Conservation (phyloP, 1,140 invertebrate species). For the Drosophila lacertosa region DNA sequence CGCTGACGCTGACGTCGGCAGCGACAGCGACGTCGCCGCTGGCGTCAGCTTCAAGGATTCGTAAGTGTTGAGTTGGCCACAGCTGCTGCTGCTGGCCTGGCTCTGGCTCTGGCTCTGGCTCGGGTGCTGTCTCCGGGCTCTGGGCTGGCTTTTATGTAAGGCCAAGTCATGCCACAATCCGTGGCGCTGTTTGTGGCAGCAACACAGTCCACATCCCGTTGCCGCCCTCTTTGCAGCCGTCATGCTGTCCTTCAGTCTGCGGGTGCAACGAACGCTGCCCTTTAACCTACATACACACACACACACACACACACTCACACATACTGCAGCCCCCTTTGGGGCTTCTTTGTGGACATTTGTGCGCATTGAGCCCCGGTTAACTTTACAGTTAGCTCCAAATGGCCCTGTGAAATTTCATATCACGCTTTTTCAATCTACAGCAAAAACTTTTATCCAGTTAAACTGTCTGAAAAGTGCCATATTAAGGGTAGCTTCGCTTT, state of each 20-base stretch:
- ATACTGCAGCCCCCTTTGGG: neutral
- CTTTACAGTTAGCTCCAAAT: neutral
- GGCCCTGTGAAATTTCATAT: conserved; percentile 3
- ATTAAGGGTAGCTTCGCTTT: too few species aligned
- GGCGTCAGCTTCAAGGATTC: conserved; percentile 39
- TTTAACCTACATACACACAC: conserved; percentile 69
- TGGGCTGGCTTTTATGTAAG: conserved; percentile 55
- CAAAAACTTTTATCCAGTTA: neutral
- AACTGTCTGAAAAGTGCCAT: too few species aligned
- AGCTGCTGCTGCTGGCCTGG: conserved; percentile 13
- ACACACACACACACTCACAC: conserved; percentile 8
- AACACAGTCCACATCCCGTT: too few species aligned
- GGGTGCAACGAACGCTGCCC: conserved; percentile 75
- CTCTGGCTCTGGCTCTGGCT: too few species aligned
- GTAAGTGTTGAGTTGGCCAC: conserved; percentile 25
- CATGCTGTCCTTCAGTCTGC: conserved; percentile 70
- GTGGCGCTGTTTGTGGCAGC: too few species aligned
- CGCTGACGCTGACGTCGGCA: conserved; percentile 43
- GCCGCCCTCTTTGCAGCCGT: too few species aligned
- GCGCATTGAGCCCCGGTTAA: neutral
- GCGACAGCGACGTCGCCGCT: neutral
- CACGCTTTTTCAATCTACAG: conserved; percentile 4
- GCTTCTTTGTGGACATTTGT: neutral
- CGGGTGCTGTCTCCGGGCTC: too few species aligned
- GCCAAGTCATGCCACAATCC: conserved; percentile 35